phyloP scores from a whole-genome alignment of 2,113 vertebrate species.

The Eubucco bourcierii region DNA sequence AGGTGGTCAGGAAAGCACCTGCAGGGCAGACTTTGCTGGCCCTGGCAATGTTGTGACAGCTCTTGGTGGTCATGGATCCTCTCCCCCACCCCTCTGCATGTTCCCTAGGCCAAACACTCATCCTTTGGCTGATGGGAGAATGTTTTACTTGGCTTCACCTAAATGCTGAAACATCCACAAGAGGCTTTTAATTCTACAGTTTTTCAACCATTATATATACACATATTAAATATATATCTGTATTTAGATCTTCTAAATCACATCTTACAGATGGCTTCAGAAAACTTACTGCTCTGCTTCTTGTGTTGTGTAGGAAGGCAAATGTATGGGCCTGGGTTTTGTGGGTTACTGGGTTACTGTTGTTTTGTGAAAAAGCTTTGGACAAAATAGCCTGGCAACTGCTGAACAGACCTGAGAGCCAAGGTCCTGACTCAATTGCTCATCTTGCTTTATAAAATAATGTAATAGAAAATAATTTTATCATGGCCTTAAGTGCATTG shows the following conservation, averaged over 20 bases:
- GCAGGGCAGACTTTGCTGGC: not conserved
- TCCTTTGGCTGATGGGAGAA: not conserved
- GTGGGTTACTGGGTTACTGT: too few species aligned
- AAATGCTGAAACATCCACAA: not conserved
- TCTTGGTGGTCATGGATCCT: not conserved
- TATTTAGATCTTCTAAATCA: not conserved
- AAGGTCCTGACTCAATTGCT: not conserved
- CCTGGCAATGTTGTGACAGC: fast-evolving
- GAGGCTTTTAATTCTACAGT: not conserved
- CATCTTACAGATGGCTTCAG: not conserved
- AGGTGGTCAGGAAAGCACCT: not conserved
- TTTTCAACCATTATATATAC: not conserved
- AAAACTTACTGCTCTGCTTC: not conserved
- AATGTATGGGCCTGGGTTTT: not conserved
- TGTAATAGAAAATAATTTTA: not conserved
- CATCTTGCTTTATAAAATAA: not conserved
- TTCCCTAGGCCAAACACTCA: fast-evolving
- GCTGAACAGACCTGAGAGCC: not conserved
- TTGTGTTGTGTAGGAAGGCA: not conserved
- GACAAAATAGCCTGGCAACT: not conserved
- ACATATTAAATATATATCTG: too few species aligned
- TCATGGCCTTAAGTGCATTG: not conserved
- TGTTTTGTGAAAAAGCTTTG: not conserved
- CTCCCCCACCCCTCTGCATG: not conserved
- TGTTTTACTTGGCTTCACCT: not conserved